These are phyloP conservation scores for Otis tarda DNA, from an alignment of 2,113 vertebrate species.

Conservation along the genomic window DNA sequence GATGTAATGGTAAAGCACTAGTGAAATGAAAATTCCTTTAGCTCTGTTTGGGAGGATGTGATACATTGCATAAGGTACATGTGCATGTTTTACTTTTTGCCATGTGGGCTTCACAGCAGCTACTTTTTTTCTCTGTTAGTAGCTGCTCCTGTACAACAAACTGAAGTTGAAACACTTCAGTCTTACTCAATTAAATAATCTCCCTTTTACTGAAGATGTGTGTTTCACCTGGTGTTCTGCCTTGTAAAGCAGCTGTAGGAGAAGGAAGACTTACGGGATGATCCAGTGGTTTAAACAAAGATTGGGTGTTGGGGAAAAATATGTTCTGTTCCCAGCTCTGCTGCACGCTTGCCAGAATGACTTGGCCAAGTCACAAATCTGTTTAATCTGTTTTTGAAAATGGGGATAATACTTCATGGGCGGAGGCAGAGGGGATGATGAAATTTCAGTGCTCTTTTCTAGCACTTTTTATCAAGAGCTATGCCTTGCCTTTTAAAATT, in stretches of 20 bases:
- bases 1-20: not conserved
- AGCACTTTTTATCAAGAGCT: not conserved
- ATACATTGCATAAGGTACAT: not conserved
- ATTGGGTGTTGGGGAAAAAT: constrained; percentile 19
- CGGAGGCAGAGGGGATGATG: not conserved
- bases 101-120: not conserved
- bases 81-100: not conserved
- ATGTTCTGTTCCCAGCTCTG: constrained; percentile 32
- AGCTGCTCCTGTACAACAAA: not conserved
- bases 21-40: not conserved
- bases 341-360: not conserved
- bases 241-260: not conserved
- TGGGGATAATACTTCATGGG: constrained; percentile 24
- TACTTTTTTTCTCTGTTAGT: not conserved
- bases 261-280: not conserved
- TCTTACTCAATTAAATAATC: not conserved
- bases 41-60: not conserved
- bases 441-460: constrained; percentile 22
- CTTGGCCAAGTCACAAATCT: constrained; percentile 56
- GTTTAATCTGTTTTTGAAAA: constrained; percentile 61
- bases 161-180: not conserved
- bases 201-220: not conserved
- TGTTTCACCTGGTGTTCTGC: not conserved
- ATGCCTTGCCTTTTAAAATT: not conserved
- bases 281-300: constrained; percentile 15